Percentiles rank a stretch among this genome's conserved stretches.
phyloP scores from a whole-genome alignment of 2,113 vertebrate genomes.

The Brachyhypopomus occidentalis region DNA sequence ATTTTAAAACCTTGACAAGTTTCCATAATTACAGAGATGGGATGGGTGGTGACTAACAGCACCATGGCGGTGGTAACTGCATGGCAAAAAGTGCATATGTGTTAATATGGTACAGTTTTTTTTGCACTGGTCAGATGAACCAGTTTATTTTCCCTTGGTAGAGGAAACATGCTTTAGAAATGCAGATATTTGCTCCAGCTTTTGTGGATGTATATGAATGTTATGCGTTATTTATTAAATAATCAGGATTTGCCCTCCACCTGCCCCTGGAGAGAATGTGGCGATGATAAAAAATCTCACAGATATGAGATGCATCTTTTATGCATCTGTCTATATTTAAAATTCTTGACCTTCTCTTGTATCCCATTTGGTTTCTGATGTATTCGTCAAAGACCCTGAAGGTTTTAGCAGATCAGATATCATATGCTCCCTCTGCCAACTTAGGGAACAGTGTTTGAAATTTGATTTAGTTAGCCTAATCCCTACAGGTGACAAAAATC shows the following conservation, averaged over 20 bases:
- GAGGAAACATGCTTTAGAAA: background rate
- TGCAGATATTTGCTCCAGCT: background rate
- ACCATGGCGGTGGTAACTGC: background rate
- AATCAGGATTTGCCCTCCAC: background rate
- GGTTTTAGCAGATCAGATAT: slow-evolving; percentile 4
- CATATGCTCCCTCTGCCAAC: background rate
- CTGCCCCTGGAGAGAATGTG: slow-evolving; percentile 52
- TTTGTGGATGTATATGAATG: background rate
- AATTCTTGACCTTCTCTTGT: slow-evolving; percentile 45
- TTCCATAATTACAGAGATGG: background rate
- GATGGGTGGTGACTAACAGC: background rate
- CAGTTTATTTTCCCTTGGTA: background rate
- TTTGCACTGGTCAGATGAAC: background rate
- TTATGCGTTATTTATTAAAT: background rate
- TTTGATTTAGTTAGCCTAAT: background rate
- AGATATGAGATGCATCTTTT: slow-evolving; percentile 59
- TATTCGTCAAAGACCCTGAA: background rate
- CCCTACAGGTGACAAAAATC: background rate
- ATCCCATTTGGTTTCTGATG: slow-evolving; percentile 10
- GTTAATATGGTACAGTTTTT: background rate
- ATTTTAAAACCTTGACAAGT: background rate
- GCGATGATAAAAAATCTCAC: slow-evolving; percentile 58
- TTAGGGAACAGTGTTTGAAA: background rate
- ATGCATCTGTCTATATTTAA: slow-evolving; percentile 57
- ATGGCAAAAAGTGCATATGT: background rate